These are phyloP conservation scores for Xanthia togata DNA, from an alignment of 2,888 invertebrate species.

Conservation along the genomic window DNA sequence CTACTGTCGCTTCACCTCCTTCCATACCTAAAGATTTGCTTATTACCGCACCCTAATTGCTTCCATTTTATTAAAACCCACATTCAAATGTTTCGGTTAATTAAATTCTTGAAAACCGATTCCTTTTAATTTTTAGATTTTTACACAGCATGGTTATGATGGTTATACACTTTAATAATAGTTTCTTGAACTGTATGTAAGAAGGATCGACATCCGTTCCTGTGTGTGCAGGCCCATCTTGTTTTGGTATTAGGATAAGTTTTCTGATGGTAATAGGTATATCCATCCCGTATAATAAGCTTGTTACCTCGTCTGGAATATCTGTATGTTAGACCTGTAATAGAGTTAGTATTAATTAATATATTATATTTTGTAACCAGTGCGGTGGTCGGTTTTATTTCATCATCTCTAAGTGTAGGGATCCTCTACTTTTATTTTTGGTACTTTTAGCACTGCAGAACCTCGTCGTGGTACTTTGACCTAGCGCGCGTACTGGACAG, in stretches of 20 bases:
- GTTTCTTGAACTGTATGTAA: constrained; percentile 2
- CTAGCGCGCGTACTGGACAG: no score
- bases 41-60: neutral
- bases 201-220: neutral
- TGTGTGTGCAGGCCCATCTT: neutral
- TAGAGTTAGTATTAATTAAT: neutral
- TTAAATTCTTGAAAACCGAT: neutral
- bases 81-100: neutral
- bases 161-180: neutral
- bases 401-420: no score
- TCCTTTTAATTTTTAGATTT: neutral
- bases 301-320: constrained; percentile 13
- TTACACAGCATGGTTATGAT: neutral
- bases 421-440: no score
- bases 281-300: neutral
- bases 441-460: no score
- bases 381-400: no score
- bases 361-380: neutral
- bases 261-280: neutral
- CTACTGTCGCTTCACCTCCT: no score
- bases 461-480: no score
- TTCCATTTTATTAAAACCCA: neutral
- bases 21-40: no score
- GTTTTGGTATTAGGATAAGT: neutral
- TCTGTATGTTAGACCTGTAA: constrained; percentile 2